phyloP scores from a whole-genome alignment of 2,113 vertebrate species.

The Triplophysa siluroides region DNA sequence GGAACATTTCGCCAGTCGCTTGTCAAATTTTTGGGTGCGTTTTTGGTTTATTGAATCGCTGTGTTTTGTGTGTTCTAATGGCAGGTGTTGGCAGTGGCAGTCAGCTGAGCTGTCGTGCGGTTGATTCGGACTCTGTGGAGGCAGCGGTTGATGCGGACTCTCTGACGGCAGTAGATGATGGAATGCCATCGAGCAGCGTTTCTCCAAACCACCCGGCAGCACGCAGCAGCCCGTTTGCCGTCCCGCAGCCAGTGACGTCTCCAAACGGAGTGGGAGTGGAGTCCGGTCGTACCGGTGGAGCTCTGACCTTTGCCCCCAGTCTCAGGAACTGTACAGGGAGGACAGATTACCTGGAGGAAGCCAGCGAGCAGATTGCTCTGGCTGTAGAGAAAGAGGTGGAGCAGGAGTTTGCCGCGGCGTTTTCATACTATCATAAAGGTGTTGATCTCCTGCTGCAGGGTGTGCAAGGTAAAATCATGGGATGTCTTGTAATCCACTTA shows the following conservation, averaged over 20 bases:
- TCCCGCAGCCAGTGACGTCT: constrained; percentile 50
- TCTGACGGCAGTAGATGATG: constrained; percentile 88
- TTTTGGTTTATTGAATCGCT: too few species aligned
- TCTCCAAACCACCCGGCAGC: constrained; percentile 84
- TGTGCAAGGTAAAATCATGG: constrained; percentile 84
- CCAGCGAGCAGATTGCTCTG: constrained; percentile 87
- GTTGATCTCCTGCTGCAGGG: constrained; percentile 95
- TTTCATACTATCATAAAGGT: constrained; percentile 86
- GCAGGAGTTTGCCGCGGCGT: constrained; percentile 87
- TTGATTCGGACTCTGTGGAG: constrained; percentile 82
- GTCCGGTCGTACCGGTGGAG: constrained; percentile 71
- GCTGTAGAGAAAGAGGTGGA: constrained; percentile 91
- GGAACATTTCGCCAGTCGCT: too few species aligned
- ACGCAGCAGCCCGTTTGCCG: constrained; percentile 60
- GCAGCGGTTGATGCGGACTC: too few species aligned
- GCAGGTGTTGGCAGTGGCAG: constrained; percentile 90
- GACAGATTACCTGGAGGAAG: constrained; percentile 89
- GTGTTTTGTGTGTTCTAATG: background rate
- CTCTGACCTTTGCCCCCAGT: constrained; percentile 75
- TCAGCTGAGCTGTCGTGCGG: constrained; percentile 83
- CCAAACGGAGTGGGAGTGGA: constrained; percentile 75
- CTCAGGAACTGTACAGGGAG: constrained; percentile 78
- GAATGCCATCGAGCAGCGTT: constrained; percentile 92
- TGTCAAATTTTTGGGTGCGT: too few species aligned
- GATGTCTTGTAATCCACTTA: background rate